These are phyloP conservation scores for Etheostoma nigrum DNA, from an alignment of 2,797 vertebrate genomes.

Conservation along the genomic window DNA sequence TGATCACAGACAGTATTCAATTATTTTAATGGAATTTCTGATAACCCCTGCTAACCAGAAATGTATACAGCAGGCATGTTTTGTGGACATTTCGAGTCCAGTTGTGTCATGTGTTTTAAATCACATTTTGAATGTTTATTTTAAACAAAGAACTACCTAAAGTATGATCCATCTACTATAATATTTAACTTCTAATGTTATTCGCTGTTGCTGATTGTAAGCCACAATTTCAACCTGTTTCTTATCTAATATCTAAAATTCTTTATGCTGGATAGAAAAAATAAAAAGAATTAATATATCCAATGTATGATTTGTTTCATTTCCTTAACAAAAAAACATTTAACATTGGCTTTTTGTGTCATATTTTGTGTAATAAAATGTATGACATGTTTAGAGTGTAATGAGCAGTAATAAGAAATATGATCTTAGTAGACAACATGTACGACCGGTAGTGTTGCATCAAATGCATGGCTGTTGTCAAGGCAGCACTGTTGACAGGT, in stretches of 20 bases:
- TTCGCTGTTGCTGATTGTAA: slow-evolving; percentile 13
- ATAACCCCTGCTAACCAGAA: not conserved
- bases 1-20: not conserved
- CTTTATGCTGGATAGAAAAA: slow-evolving; percentile 26
- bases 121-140: slow-evolving; percentile 25
- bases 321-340: not conserved
- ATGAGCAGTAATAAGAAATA: slow-evolving; percentile 2
- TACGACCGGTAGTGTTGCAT: slow-evolving; percentile 13
- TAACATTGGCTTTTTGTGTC: not conserved
- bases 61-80: not conserved
- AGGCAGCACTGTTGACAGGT: slow-evolving; percentile 24
- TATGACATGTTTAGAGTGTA: not conserved
- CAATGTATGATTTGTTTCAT: not conserved
- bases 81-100: not conserved
- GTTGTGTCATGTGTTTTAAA: not conserved
- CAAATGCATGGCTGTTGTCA: slow-evolving; percentile 36
- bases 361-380: no score
- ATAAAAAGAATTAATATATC: slow-evolving; percentile 20
- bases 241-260: not conserved
- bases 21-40: not conserved
- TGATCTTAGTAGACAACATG: slow-evolving; percentile 14
- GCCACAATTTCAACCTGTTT: slow-evolving; percentile 2
- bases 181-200: slow-evolving; percentile 11
- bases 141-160: slow-evolving; percentile 28
- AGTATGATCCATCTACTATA: not conserved